Evolutionary conservation across 2,888 invertebrate species (phyloP), one percentile per base, ranked within the genome.

Genomic region (Pocota personata): DNA sequence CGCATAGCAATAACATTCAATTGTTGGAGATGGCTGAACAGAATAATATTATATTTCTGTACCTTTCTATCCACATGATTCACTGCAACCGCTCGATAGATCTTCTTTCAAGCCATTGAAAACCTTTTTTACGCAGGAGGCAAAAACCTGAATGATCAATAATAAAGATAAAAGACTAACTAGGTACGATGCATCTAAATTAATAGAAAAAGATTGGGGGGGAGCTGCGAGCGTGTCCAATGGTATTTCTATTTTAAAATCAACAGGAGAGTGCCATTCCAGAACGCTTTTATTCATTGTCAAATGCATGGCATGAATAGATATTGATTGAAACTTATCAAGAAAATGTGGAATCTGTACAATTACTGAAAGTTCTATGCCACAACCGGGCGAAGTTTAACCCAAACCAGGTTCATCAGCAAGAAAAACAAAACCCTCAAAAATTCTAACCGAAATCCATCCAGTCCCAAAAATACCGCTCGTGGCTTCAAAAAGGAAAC

Each of bases 61-160:
- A 66, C 19, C 48, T 76, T 14, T 35, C 55, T 14, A 66, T 57
- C 3, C 55, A 75, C 10, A 75, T 52, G 24, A 66, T 35, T 30
- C 66, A 76, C 35, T 71, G 2, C 57, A 71, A 32, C 58, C 58
- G 3, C 21, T 48, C 21, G 71, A 58, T 16, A 46, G 48, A 48
- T 48, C 21, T 48, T 69, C 57, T 43, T 71, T 71, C 24, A 71
- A 71, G 46, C 69, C 57, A 6, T 57, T 71, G n/a, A 71, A 69
- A 57, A 46, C 57, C 2, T 57, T 55, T n/a, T 67, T 67, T 43
- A 10, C 27, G 5, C 52, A 67, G 6, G 14, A 52, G 24, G 52
- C 52, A 16, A 55, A 55, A 67, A 67, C 8, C 24, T 52, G 43
- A 43, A 69, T 69, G 55, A 69, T 55, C 5, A 55, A 69, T 14